These are phyloP conservation scores for Gasterosteus nipponicus DNA, from an alignment of 2,113 vertebrate genomes.

Conservation along the genomic window DNA sequence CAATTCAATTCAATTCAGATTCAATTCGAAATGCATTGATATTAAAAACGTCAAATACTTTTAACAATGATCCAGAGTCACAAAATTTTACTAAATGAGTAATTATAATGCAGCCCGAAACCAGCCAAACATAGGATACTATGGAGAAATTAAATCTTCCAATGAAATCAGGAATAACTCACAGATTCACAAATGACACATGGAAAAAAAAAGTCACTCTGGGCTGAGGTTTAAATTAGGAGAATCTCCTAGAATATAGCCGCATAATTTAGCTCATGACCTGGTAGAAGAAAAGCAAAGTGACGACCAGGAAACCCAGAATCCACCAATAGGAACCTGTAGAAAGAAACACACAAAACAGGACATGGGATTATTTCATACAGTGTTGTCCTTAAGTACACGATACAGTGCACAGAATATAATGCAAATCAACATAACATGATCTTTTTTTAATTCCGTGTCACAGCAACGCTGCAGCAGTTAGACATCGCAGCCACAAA, in stretches of 20 bases:
- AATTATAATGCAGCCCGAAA: not conserved
- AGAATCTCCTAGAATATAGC: not conserved
- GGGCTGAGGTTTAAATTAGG: slow-evolving; percentile 22
- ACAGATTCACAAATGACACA: slow-evolving; percentile 29
- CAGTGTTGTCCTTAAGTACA: not conserved
- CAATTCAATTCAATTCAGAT: not conserved
- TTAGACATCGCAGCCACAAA: not conserved
- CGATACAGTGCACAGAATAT: not conserved
- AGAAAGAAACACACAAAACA: slow-evolving; percentile 33
- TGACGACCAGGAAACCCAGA: slow-evolving; percentile 72
- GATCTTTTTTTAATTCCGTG: not conserved
- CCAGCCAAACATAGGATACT: not conserved
- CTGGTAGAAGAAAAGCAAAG: slow-evolving; percentile 77
- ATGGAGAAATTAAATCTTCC: not conserved
- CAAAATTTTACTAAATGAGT: not conserved
- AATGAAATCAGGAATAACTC: slow-evolving; percentile 1
- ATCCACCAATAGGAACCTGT: slow-evolving; percentile 76
- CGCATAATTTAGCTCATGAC: slow-evolving; percentile 59
- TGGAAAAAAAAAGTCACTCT: not conserved
- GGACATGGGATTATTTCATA: not conserved
- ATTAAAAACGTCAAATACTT: not conserved
- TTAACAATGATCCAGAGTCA: not conserved
- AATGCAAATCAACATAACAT: not conserved
- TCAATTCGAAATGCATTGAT: not conserved
- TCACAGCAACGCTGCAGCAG: not conserved